phyloP scores from a whole-genome alignment of 2,113 vertebrate genomes.

The Plectropomus leopardus region DNA sequence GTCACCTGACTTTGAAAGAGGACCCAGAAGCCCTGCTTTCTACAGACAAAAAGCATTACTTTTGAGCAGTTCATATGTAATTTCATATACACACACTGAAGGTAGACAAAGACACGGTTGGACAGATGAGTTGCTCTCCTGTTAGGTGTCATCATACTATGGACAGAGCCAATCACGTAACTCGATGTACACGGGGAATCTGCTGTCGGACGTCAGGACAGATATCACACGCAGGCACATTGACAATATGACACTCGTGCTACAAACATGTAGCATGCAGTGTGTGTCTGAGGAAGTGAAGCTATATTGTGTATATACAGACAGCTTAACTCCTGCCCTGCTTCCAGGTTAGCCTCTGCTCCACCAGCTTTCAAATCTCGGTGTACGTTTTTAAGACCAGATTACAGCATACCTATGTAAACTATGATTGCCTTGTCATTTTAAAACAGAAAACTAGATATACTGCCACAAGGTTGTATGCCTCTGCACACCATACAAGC shows the following conservation, averaged over 20 bases:
- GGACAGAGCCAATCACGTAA: conserved; percentile 58
- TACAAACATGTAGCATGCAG: conserved; percentile 86
- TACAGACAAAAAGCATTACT: neutral
- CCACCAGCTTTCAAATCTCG: conserved; percentile 41
- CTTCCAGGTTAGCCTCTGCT: conserved; percentile 63
- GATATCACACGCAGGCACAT: conserved; percentile 75
- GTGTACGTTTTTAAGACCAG: neutral
- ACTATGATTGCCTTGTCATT: neutral
- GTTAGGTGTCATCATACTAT: conserved; percentile 44
- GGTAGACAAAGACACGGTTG: conserved; percentile 56
- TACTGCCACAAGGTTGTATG: too few relatives aligned
- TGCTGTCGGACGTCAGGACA: conserved; percentile 57
- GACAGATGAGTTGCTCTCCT: conserved; percentile 49
- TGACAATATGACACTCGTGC: conserved; percentile 77
- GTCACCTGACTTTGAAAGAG: neutral
- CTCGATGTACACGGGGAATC: conserved; percentile 2
- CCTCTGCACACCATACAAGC: too few relatives aligned
- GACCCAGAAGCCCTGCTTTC: neutral
- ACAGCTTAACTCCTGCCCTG: conserved; percentile 27
- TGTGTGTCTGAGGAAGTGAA: conserved; percentile 19
- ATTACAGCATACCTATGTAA: neutral
- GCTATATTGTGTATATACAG: conserved; percentile 1
- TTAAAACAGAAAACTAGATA: neutral
- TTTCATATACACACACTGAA: conserved; percentile 42
- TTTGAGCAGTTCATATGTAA: neutral